Conservation (phyloP, 2,113 vertebrate species). For the Sula dactylatra region DNA sequence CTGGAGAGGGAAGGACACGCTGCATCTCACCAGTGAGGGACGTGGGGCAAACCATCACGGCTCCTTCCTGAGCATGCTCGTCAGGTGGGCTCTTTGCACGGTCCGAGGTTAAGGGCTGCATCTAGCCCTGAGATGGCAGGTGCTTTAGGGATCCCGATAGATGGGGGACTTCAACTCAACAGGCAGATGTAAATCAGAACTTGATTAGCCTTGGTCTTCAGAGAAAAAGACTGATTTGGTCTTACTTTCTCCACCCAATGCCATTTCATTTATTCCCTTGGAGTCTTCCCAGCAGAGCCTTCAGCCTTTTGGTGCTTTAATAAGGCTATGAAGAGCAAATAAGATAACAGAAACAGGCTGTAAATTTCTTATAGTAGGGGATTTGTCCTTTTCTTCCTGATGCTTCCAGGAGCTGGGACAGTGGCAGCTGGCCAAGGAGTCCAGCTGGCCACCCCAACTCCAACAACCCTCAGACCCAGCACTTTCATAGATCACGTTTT, state of each 20-base stretch:
- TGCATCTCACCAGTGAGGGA: neutral
- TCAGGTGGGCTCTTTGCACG: neutral
- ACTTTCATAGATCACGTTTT: neutral
- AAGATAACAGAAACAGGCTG: neutral
- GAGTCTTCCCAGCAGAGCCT: neutral
- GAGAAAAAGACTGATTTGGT: neutral
- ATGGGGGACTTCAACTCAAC: neutral
- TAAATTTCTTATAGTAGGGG: neutral
- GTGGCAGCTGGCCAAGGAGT: too few relatives aligned
- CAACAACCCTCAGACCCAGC: neutral
- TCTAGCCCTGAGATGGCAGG: fast-evolving
- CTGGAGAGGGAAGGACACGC: neutral
- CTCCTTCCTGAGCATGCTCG: fast-evolving
- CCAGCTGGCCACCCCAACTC: neutral
- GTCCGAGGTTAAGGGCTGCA: neutral
- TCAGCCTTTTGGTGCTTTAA: neutral
- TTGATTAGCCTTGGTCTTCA: neutral
- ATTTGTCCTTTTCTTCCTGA: neutral
- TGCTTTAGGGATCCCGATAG: neutral
- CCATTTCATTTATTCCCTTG: neutral
- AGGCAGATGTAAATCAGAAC: neutral
- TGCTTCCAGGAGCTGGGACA: neutral
- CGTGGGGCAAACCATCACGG: fast-evolving
- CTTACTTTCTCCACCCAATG: neutral
- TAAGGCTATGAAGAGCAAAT: neutral